Conservation (phyloP, 2,113 vertebrate species). For the Calyptommatus sinebrachiatus region DNA sequence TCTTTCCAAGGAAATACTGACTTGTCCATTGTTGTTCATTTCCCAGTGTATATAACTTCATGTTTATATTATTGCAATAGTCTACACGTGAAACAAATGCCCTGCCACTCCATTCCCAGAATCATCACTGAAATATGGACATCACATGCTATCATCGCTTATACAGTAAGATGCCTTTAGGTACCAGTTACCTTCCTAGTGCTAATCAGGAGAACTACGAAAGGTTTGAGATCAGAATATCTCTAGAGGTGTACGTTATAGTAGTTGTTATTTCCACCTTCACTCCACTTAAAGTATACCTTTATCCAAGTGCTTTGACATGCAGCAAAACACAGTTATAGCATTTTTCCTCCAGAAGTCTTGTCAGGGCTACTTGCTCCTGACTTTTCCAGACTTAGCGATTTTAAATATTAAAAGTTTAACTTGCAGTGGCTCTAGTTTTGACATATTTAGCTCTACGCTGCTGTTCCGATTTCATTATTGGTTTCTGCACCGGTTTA, state of each 20-base stretch:
- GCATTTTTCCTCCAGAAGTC: background rate
- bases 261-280: background rate
- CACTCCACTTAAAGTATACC: background rate
- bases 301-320: background rate
- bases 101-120: too few species aligned
- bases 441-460: background rate
- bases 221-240: background rate
- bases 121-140: too few species aligned
- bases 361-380: background rate
- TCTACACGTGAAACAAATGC: too few species aligned
- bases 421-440: background rate
- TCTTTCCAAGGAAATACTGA: background rate
- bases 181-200: background rate
- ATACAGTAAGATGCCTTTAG: background rate
- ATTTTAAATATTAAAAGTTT: background rate
- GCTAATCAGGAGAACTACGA: too few species aligned
- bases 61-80: background rate
- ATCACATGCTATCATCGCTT: too few species aligned
- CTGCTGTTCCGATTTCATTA: background rate
- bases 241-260: background rate
- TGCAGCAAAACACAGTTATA: background rate
- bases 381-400: background rate
- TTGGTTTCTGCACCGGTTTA: background rate
- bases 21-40: background rate
- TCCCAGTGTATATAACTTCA: too few species aligned